Percentiles rank a stretch among this genome's conserved stretches.
phyloP scores from a whole-genome alignment of 2,113 vertebrate species.

The Leptobrachium leishanense region DNA sequence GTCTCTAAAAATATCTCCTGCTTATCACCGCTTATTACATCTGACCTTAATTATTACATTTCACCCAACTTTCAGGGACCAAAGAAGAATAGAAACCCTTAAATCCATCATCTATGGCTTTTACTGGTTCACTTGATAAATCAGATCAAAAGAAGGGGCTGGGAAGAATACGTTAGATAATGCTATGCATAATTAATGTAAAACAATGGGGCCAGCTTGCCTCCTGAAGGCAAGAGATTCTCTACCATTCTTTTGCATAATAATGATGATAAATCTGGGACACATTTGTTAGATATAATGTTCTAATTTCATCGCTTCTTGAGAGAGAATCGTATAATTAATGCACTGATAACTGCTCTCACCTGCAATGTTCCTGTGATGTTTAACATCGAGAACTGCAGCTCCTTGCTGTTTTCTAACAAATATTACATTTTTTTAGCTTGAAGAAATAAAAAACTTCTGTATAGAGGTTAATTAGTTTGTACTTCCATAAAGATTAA shows the following conservation, averaged over 20 bases:
- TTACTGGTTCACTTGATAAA: not conserved
- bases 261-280: constrained; percentile 26
- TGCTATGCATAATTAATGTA: constrained; percentile 3
- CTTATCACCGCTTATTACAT: not conserved
- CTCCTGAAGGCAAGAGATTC: constrained; percentile 11
- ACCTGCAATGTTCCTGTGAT: constrained; percentile 33
- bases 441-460: constrained; percentile 13
- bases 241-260: constrained; percentile 27
- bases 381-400: constrained; percentile 8
- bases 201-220: constrained; percentile 23
- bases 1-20: not conserved
- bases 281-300: constrained; percentile 26
- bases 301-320: constrained; percentile 26
- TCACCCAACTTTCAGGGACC: not conserved
- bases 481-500: constrained; percentile 19
- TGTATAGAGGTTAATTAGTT: constrained; percentile 35
- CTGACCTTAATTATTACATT: not conserved
- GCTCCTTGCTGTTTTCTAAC: constrained; percentile 1
- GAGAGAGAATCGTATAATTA: constrained; percentile 36
- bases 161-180: not conserved
- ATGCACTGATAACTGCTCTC: constrained; percentile 27
- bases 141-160: constrained; percentile 5
- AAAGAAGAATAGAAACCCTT: not conserved
- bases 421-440: constrained; percentile 1
- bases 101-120: not conserved